phyloP scores from a whole-genome alignment of 2,888 invertebrate genomes.

The Himalopsyche kuldschensis region DNA sequence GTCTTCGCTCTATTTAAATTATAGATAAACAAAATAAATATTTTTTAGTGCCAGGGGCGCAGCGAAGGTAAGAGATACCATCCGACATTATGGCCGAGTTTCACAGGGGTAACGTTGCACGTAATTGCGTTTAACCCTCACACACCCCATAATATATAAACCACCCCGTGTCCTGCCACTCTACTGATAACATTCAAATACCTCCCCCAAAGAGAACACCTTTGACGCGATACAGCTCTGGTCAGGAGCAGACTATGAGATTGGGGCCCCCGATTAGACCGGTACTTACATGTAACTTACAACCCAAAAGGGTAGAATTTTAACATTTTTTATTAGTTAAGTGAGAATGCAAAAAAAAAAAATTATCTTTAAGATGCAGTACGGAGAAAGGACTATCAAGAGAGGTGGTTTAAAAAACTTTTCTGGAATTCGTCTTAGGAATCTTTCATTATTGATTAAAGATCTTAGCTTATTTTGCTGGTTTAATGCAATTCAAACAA shows the following conservation, averaged over 20 bases:
- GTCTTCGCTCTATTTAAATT: background rate
- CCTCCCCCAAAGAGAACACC: conserved; percentile 7
- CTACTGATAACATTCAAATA: conserved; percentile 33
- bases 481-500: no score
- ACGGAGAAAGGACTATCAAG: no score
- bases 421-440: no score
- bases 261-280: background rate
- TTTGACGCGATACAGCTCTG: conserved; percentile 6
- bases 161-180: conserved; percentile 10
- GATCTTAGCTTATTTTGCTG: no score
- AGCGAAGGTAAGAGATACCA: background rate
- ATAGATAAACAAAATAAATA: background rate
- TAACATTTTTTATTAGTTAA: background rate
- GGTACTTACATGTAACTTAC: background rate
- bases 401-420: no score
- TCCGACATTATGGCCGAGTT: conserved; percentile 10
- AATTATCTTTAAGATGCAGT: no score
- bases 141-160: conserved; percentile 14
- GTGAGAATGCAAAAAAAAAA: no score
- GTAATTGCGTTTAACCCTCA: conserved; percentile 31
- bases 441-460: no score
- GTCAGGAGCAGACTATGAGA: background rate
- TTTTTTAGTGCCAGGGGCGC: background rate
- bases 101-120: conserved; percentile 28
- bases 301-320: background rate